Base-by-base conservation (phyloP, 2,797 vertebrate species). In the Oceanodroma leucorhoa region DNA sequence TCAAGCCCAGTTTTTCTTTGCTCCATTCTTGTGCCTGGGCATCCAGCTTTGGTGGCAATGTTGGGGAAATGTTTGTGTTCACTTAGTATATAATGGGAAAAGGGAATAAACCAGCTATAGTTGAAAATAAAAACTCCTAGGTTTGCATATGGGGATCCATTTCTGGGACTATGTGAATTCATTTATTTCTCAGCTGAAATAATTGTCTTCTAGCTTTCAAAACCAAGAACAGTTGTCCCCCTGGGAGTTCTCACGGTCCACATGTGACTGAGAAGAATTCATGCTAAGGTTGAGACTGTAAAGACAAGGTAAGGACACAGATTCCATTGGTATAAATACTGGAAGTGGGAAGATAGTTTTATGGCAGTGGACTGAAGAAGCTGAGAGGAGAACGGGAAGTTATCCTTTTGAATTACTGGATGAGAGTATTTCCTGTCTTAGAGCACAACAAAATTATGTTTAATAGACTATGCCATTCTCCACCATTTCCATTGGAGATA, bases 201-300 rank as follows among this genome's bases (percentile, higher is more conserved):
- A 93, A 72, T 62, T 91, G 70, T 71, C 43, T 93, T 91, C 50
- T 81, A 72, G 66, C 36, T 87, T 92, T 92, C 64, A 73, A 69
- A 86, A 60, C 16, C 64, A 84, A 51, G 50, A 61, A 32, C 7
- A 80, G 51, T 32, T 89, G 29, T 69, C 81, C 18, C 43, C 30
- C 21, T 72, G 32, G 29, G 38, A 57, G 29, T 57, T 88, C 45
- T 81, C n/a, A 80, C 36, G 83, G 78, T 43, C 57, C 29, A n/a
- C 29, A 7, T 17, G 45, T 78, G 61, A 60, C 65, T 73, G 65
- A 71, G 85, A 82, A 87, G 45, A 69, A 64, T 58, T 81, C 15
- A n/a, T 22, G 45, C 58, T 78, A 64, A 83, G 45, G 30, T 11
- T 60, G 27, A 82, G 50, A 60, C 53, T 70, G 21, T 50, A 41